phyloP scores from a whole-genome alignment of 2,113 vertebrate genomes.

The Semnornis frantzii region DNA sequence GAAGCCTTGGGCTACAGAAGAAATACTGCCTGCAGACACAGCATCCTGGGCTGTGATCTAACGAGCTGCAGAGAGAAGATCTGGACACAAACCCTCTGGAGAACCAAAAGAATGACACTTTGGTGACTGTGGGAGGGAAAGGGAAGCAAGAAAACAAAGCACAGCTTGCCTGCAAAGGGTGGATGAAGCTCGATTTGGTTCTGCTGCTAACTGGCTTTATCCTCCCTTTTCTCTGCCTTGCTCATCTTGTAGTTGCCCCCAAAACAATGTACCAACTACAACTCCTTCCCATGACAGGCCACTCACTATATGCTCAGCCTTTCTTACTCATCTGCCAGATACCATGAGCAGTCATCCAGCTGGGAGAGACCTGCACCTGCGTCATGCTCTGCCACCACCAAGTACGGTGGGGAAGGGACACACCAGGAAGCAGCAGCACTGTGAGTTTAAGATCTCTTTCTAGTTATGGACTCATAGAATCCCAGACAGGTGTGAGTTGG shows the following conservation, averaged over 20 bases:
- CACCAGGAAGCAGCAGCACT: neutral
- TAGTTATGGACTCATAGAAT: too few species aligned
- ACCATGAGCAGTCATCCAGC: accelerated
- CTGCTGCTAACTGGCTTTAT: neutral
- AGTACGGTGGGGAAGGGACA: accelerated
- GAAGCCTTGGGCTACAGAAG: neutral
- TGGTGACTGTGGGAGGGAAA: neutral
- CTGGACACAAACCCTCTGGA: neutral
- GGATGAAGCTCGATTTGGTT: neutral
- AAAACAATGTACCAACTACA: accelerated
- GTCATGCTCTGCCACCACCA: neutral
- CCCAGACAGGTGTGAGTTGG: too few species aligned
- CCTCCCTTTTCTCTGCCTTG: neutral
- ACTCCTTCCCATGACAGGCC: neutral
- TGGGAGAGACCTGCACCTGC: neutral
- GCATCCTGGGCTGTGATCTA: neutral
- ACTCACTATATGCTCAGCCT: neutral
- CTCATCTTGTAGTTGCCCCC: neutral
- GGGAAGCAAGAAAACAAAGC: neutral
- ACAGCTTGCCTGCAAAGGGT: neutral
- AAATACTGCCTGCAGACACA: neutral
- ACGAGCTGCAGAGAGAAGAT: neutral
- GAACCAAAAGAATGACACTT: neutral
- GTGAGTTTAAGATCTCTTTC: neutral
- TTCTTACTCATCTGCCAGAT: neutral